Conservation (phyloP, 2,113 vertebrate species). For the Pluvialis apricaria region DNA sequence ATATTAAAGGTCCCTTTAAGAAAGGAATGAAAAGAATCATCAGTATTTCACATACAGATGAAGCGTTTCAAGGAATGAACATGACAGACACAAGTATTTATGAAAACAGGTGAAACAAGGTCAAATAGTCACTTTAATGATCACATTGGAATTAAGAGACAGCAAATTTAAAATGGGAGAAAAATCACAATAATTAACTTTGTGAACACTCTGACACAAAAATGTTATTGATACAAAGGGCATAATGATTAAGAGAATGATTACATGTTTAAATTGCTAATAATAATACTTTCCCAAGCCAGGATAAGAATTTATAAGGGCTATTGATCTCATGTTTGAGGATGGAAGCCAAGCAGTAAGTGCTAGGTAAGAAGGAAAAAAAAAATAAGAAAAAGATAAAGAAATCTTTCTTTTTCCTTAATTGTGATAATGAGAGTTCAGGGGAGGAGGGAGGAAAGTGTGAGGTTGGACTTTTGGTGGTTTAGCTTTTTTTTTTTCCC, state of each 20-base stretch:
- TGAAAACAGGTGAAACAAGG: conserved; percentile 21
- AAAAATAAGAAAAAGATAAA: not conserved
- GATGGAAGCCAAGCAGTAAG: not conserved
- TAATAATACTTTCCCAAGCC: not conserved
- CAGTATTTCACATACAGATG: not conserved
- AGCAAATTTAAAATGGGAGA: not conserved
- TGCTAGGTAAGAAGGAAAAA: not conserved
- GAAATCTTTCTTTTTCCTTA: not conserved
- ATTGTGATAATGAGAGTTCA: not conserved
- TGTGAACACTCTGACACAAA: not conserved
- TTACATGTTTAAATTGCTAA: not conserved
- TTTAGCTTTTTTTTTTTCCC: not conserved
- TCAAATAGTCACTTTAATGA: not conserved
- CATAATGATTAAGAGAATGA: not conserved
- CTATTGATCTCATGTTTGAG: not conserved
- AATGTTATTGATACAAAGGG: not conserved
- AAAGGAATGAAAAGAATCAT: conserved; percentile 18
- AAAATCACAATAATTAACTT: not conserved
- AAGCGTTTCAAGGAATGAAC: conserved; percentile 17
- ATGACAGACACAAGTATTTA: not conserved
- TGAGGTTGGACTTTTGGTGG: not conserved
- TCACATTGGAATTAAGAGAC: not conserved
- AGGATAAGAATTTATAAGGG: not conserved
- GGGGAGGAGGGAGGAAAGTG: not conserved
- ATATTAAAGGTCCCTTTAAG: not conserved